Conservation (phyloP, 2,113 vertebrate genomes). For the Nothobranchius kuhntae region DNA sequence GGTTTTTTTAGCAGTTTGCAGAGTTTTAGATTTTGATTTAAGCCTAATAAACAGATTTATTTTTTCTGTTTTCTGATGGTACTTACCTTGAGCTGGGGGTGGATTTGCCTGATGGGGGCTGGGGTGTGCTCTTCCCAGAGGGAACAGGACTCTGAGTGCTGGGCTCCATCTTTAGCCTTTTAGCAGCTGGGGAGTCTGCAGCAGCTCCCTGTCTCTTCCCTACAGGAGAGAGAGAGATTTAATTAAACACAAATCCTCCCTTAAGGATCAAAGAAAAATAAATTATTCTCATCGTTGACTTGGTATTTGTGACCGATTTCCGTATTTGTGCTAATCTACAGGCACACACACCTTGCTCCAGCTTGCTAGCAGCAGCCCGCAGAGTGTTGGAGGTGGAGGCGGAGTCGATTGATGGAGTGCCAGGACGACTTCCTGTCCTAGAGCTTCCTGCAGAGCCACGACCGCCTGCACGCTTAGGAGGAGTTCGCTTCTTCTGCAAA, state of each 20-base stretch:
- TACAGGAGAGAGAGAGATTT: conserved; percentile 35
- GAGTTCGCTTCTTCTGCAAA: conserved; percentile 86
- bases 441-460: conserved; percentile 89
- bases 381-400: conserved; percentile 85
- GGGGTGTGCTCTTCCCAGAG: conserved; percentile 88
- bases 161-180: conserved; percentile 86
- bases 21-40: not conserved
- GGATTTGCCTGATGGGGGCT: conserved; percentile 88
- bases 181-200: conserved; percentile 82
- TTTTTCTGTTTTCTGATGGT: too few species aligned
- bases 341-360: conserved; percentile 83
- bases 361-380: conserved; percentile 86
- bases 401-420: conserved; percentile 84
- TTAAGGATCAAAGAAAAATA: too few species aligned
- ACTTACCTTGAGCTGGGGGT: conserved; percentile 86
- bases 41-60: not conserved
- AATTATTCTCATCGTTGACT: too few species aligned
- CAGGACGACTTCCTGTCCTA: conserved; percentile 84
- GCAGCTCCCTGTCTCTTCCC: conserved; percentile 81
- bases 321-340: not conserved
- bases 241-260: too few species aligned
- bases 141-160: conserved; percentile 78
- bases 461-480: conserved; percentile 85
- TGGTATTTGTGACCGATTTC: too few species aligned
- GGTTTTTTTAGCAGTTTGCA: too few species aligned